Evolutionary conservation across 1,140 invertebrate species (phyloP), one percentile per base, ranked within the genome.

Genomic region (Portunus trituberculatus): DNA sequence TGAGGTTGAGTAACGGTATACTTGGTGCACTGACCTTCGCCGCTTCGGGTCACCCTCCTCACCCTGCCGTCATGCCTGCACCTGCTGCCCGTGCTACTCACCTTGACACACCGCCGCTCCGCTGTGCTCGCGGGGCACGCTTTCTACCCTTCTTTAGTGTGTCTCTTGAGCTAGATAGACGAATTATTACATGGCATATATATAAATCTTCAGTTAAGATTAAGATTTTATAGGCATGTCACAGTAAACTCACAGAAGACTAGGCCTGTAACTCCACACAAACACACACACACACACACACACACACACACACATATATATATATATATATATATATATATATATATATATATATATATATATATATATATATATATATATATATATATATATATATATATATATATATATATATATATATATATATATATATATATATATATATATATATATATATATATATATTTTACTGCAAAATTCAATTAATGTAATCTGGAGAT

Each of bases 351-450:
- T 91, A 46, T 91, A 46, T 91, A 46, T 91, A 46, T 67, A 46
- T 91, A 20, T 91, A 46, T 91, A 46, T 91, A 16, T 91, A 46
- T 67, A 59, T 91, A 59, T 91, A 46, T 91, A 67, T 29, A 67
- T 67, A 67, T 67, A 67, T 91, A 67, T 91, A 67, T 91, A 67
- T 91, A 67, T 91, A 67, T 91, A 67, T 91, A 10, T 91, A 67
- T 91, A 67, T 91, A 91, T 91, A 91, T 91, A 67, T 91, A 46
- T 91, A 67, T 91, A 67, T 91, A 91, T 91, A 91, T 91, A 91
- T 91, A 46, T 91, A 67, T 91, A 67, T 91, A 91, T 91, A 91
- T 91, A 91, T 67, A 91, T 67, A 46, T 67, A 67, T 91, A 67
- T 91, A 67, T 91, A 91, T 91, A 91, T 91, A 67, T 91, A 48